phyloP scores from a whole-genome alignment of 1,140 invertebrate genomes.

The Drosophila ogumai region DNA sequence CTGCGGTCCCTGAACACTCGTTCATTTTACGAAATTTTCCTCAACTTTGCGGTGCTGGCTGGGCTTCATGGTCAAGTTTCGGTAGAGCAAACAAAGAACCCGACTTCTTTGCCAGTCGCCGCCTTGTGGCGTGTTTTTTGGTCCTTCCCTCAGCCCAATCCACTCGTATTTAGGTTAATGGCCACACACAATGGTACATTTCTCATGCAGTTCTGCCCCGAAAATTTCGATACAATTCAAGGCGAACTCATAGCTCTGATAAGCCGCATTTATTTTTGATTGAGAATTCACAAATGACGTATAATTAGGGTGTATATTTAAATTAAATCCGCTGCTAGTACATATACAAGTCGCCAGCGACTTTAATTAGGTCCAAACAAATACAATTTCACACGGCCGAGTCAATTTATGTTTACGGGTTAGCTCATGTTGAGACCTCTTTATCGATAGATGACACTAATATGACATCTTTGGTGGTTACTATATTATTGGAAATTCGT shows the following conservation, averaged over 20 bases:
- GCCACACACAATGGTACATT: constrained; percentile 20
- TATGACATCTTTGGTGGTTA: too few relatives aligned
- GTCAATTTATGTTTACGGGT: too few relatives aligned
- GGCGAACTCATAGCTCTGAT: constrained; percentile 7
- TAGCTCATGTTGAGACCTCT: too few relatives aligned
- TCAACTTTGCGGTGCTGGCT: constrained; percentile 55
- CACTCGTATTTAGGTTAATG: constrained; percentile 40
- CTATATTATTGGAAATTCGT: too few relatives aligned
- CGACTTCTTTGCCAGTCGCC: constrained; percentile 31
- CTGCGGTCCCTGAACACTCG: constrained; percentile 53
- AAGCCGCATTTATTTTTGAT: constrained; percentile 7
- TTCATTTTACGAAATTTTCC: constrained; percentile 22
- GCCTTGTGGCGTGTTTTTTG: constrained; percentile 30
- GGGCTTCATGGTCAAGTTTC: constrained; percentile 53
- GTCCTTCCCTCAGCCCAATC: neutral
- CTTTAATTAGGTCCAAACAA: constrained; percentile 66
- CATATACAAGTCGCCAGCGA: constrained; percentile 11
- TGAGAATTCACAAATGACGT: neutral
- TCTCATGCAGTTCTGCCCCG: neutral
- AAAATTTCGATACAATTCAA: constrained; percentile 10
- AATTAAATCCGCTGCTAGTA: constrained; percentile 14
- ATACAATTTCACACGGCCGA: constrained; percentile 35
- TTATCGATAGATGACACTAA: too few relatives aligned
- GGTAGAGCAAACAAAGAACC: constrained; percentile 41
- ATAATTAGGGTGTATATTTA: neutral